Evolutionary conservation across 30 jellyfish, hydroid and myxozoan species (phyloP).

Genomic region (Phacellophora camtschatica): DNA sequence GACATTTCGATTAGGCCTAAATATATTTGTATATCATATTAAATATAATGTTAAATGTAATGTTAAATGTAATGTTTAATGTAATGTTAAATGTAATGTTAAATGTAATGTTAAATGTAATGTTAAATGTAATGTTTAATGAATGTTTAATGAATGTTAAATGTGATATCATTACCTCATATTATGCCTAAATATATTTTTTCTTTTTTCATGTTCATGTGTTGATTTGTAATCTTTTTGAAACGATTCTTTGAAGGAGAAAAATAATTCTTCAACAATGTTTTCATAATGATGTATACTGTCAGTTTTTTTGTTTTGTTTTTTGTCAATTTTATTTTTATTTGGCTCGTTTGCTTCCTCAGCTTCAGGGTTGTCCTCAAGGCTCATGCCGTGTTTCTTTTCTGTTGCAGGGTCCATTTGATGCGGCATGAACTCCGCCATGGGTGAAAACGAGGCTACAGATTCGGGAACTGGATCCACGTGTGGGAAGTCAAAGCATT

Average conservation of each 20-base stretch:
- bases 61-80: too few relatives aligned
- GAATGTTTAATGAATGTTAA: too few relatives aligned
- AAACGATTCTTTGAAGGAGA: conserved; percentile 55
- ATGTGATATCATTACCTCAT: conserved; percentile 78
- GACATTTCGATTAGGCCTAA: too few relatives aligned
- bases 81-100: too few relatives aligned
- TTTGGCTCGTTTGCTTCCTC: background rate
- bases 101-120: too few relatives aligned
- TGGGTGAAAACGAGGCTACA: conserved; percentile 75
- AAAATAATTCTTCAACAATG: conserved; percentile 57
- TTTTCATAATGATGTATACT: conserved; percentile 56
- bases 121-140: too few relatives aligned
- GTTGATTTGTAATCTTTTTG: conserved; percentile 58
- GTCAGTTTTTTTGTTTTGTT: background rate
- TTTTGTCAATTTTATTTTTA: background rate
- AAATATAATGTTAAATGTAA: too few relatives aligned
- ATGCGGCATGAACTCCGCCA: conserved; percentile 85
- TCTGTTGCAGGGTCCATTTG: conserved; percentile 26
- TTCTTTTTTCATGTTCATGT: conserved; percentile 80
- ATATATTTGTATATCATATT: too few relatives aligned
- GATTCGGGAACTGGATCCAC: conserved; percentile 65
- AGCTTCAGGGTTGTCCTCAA: conserved; percentile 9
- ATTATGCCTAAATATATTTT: conserved; percentile 85
- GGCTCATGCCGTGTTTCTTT: conserved; percentile 29
- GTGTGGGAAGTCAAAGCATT: conserved; percentile 76